Conservation (phyloP, 2,113 vertebrate species). For the Procavia capensis region DNA sequence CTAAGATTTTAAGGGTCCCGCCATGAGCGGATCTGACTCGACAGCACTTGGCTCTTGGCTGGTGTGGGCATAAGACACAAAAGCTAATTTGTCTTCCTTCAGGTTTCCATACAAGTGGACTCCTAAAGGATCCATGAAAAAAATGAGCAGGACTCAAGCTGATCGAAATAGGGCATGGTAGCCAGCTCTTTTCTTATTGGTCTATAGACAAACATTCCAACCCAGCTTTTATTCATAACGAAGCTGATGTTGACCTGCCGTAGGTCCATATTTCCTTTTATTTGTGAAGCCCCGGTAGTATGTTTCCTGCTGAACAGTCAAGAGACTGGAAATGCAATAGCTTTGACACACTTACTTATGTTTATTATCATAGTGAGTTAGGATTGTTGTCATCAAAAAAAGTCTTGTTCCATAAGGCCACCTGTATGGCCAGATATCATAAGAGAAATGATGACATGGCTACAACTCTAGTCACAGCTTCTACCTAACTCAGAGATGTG, state of each 20-base stretch:
- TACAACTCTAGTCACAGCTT: slow-evolving; percentile 78
- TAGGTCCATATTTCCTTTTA: neutral
- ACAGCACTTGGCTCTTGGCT: too few relatives aligned
- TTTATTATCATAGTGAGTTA: slow-evolving; percentile 59
- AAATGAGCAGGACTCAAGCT: neutral
- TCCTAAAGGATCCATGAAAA: neutral
- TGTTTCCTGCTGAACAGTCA: neutral
- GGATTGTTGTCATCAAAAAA: slow-evolving; percentile 74
- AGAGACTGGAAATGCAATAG: neutral
- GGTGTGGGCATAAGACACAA: neutral
- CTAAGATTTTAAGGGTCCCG: neutral
- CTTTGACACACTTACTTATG: slow-evolving; percentile 82
- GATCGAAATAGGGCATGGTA: neutral
- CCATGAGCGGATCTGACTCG: too few relatives aligned
- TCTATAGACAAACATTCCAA: neutral
- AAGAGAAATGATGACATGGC: slow-evolving; percentile 81
- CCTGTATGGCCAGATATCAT: slow-evolving; percentile 85
- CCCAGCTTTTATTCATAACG: neutral
- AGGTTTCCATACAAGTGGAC: neutral
- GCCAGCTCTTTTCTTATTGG: neutral
- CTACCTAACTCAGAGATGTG: slow-evolving; percentile 73
- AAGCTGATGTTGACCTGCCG: neutral
- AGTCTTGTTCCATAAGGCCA: slow-evolving; percentile 77
- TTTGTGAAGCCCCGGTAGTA: neutral
- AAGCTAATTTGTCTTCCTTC: neutral